Conservation (phyloP, 2,113 vertebrate species). For the Australoheros scitulus region DNA sequence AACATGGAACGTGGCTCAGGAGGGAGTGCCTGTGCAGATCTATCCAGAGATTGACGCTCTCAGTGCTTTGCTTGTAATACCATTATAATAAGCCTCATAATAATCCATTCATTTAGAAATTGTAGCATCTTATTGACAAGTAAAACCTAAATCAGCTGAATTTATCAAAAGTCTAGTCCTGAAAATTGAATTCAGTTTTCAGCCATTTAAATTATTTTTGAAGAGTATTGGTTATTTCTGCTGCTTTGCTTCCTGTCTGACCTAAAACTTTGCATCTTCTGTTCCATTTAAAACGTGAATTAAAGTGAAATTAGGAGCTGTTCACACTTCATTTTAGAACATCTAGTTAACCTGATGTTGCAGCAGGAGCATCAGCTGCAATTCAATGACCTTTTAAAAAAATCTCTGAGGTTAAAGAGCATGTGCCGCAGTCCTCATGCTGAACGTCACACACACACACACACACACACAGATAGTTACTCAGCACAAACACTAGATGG, state of each 20-base stretch:
- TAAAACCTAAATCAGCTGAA: neutral
- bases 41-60: neutral
- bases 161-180: neutral
- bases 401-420: too few species aligned
- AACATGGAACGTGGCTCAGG: neutral
- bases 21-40: neutral
- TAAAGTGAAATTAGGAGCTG: too few species aligned
- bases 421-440: neutral
- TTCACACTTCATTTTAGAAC: too few species aligned
- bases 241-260: too few species aligned
- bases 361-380: neutral
- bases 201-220: too few species aligned
- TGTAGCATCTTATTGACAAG: neutral
- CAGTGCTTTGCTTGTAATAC: neutral
- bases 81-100: neutral
- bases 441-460: neutral
- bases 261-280: too few species aligned
- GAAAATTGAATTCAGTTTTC: too few species aligned
- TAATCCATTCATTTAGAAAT: neutral
- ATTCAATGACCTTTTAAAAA: too few species aligned
- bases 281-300: too few species aligned
- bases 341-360: too few species aligned
- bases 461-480: neutral
- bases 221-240: too few species aligned
- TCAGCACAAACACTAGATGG: constrained; percentile 38